Evolutionary conservation across 1,140 invertebrate genomes (phyloP), one percentile per base, ranked within the genome.

Genomic region (Eulimnadia texana): DNA sequence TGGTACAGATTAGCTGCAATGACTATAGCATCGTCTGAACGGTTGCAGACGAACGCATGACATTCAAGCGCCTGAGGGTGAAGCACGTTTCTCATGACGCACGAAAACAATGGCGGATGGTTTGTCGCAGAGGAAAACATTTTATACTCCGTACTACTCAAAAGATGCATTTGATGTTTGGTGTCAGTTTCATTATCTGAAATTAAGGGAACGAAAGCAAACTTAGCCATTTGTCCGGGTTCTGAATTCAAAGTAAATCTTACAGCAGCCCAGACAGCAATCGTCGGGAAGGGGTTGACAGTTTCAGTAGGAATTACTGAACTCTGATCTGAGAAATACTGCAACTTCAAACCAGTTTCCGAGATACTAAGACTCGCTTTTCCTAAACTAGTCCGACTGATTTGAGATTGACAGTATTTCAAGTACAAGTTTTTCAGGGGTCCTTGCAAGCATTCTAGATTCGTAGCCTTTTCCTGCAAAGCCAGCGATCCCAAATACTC

Each of bases 1-100:
- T 90, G 85, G 72, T 92, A 93, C 51, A 92, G 76, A 55, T 89
- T 92, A 6, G 89, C 88, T 0, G 90, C 90, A 61, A 92, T 88
- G 0, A 89, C 86, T 25, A 93, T 84, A 23, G 90, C 89, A 70
- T 93, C 89, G 72, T 93, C 88, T 13, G 88, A 67, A 29, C 73
- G 70, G 54, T 83, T 66, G 74, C 90, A 93, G 61, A 88, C 85
- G 73, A 93, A 94, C 16, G 85, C 90, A 74, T 94, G 90, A 71
- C 90, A 93, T 73, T 93, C 88, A 52, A 92, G 73, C 63, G 86
- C 77, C 67, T 84, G 84, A 2, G 85, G 82, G 6, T 84, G 79
- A 23, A 69, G 66, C 28, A 83, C 80, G 66, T 86, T 84, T 65
- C 86, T 54, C 86, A 93, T 93, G 20, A 93, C 86, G 49, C 92